Evolutionary conservation across 2,888 invertebrate species (phyloP), one percentile per base, ranked within the genome.

Genomic region (Argyresthia goedartella): DNA sequence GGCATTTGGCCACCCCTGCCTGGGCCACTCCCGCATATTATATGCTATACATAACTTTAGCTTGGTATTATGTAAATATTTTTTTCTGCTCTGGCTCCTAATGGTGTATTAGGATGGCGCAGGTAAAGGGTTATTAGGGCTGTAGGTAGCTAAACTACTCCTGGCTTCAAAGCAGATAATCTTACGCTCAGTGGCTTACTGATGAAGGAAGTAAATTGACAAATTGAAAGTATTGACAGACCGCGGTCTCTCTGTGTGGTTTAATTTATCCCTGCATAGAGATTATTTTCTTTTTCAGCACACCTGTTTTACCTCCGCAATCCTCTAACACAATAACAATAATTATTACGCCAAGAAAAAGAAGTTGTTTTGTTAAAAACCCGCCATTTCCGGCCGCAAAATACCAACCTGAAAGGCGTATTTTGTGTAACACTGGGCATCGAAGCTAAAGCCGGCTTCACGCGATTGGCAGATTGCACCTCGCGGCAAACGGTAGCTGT

Each of bases 1-100:
- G 67, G 60, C 69, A 73, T 76, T 77, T 71, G 68, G 70, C 64
- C 63, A 62, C 66, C 60, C 67, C 25, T 25, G 25, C 25, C 41
- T 44, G 14, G 48, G 52, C 63, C 64, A 63, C 65, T 57, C 62
- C 67, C 61, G 13, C 14, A 49, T 34, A 39, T 8, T 4, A 14
- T 45, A 39, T 49, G 25, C 25, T 6, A 25, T 25, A 52, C 25
- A 25, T 25, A 52, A 34, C 16, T 25, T 25, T 25, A 25, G 25
- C 25, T 25, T 36, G 43, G 52, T 42, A 52, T 45, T 53, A 53
- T 53, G 53, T 53, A 45, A 53, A 53, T 53, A 51, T 33, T 43
- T 50, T 14, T 15, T 49, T 15, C 15, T 41, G 36, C 25, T 41
- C 4, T 11, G 13, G 11, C 11, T 41, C 13, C 41, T 10, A 41